These are phyloP conservation scores for Noctua pronuba DNA, from an alignment of 2,888 invertebrate species.

Conservation along the genomic window DNA sequence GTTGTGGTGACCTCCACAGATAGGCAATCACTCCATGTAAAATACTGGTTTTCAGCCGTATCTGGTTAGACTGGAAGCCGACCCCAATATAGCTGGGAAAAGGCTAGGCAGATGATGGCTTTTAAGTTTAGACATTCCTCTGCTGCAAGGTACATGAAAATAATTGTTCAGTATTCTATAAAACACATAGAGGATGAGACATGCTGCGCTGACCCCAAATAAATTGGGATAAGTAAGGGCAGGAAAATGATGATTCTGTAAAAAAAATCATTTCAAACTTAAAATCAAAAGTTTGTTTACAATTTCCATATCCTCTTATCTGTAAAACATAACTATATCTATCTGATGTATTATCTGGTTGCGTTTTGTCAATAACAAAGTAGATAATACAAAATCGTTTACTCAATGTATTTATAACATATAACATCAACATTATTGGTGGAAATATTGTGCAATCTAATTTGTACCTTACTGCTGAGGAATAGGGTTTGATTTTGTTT, in stretches of 20 bases:
- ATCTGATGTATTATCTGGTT: constrained; percentile 37
- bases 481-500: neutral
- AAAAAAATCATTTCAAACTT: neutral
- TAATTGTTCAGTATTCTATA: too few relatives aligned
- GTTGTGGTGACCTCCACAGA: too few relatives aligned
- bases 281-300: constrained; percentile 40
- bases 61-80: too few relatives aligned
- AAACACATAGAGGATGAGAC: too few relatives aligned
- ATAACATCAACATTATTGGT: constrained; percentile 1
- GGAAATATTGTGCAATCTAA: neutral
- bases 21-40: too few relatives aligned
- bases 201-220: too few relatives aligned
- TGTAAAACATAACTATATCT: constrained; percentile 22
- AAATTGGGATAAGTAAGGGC: too few relatives aligned
- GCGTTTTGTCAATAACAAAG: constrained; percentile 36
- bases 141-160: too few relatives aligned
- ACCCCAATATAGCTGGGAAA: too few relatives aligned
- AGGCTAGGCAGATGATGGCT: too few relatives aligned
- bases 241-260: neutral
- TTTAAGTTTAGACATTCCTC: too few relatives aligned
- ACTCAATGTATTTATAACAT: constrained; percentile 12
- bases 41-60: too few relatives aligned
- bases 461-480: neutral
- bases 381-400: constrained; percentile 30
- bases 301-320: constrained; percentile 22